Conservation (phyloP, 2,797 vertebrate genomes). For the Discoglossus pictus region DNA sequence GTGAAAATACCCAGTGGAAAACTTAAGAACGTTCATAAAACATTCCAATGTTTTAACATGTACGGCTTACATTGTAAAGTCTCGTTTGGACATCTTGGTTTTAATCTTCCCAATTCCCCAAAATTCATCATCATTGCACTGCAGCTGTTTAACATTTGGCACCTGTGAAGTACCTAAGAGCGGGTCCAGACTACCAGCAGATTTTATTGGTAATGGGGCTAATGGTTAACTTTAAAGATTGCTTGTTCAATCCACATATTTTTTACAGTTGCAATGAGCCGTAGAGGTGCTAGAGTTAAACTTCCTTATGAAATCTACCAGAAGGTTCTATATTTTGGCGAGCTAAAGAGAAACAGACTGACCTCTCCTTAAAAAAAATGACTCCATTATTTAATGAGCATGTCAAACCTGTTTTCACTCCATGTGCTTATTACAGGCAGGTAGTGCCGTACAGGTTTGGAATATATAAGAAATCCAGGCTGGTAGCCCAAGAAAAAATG, state of each 20-base stretch:
- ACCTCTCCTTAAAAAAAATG: constrained; percentile 58
- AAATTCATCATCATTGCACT: constrained; percentile 61
- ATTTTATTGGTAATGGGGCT: constrained; percentile 64
- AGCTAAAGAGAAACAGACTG: constrained; percentile 65
- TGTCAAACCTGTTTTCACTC: constrained; percentile 60
- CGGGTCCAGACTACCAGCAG: constrained; percentile 57
- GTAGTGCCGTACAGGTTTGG: no score
- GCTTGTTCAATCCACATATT: constrained; percentile 66
- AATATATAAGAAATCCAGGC: no score
- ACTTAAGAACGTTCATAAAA: constrained; percentile 53
- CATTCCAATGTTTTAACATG: constrained; percentile 67
- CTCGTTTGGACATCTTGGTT: constrained; percentile 68
- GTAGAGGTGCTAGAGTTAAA: constrained; percentile 55
- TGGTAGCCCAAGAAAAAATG: constrained; percentile 7
- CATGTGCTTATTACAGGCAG: constrained; percentile 49
- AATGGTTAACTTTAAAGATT: constrained; percentile 69
- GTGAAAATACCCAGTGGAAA: constrained; percentile 8
- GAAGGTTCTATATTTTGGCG: constrained; percentile 49
- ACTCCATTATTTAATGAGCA: constrained; percentile 55
- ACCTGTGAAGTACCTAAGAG: constrained; percentile 67
- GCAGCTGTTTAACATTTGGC: constrained; percentile 68
- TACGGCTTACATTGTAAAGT: constrained; percentile 65
- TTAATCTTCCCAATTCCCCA: constrained; percentile 63
- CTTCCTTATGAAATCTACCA: constrained; percentile 62
- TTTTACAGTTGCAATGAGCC: constrained; percentile 62